Base-by-base conservation (phyloP, 2,888 invertebrate species). In the Acrobasis suavella region DNA sequence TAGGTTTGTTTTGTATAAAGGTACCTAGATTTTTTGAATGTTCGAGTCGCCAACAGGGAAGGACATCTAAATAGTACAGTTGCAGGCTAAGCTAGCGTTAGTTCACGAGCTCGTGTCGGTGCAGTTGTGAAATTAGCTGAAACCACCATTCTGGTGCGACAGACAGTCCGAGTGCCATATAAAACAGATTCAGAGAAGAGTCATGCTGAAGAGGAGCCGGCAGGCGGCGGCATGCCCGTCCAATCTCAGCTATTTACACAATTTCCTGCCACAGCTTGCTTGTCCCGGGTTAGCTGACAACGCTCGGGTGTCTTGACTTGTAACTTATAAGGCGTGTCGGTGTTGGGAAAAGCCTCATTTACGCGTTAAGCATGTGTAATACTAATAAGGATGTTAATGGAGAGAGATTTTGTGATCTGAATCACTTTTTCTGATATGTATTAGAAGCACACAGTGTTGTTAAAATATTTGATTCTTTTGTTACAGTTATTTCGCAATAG, bases 181-280 rank as follows among this genome's bases (percentile, higher is more conserved):
- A 62, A 62, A 66, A 68, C 63, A 72, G n/a, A 54, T 50, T 37
- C 51, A 55, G 73, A 71, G 70, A 75, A 76, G 71, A 71, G 64
- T 74, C 86, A 89, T 89, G 89, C 87, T 73, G 69, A 76, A 74
- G 68, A 71, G 66, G 32, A 66, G 62, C 65, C 62, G 66, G 67
- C 68, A 68, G 68, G 71, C 71, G 72, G 66, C 80, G 82, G 89
- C 81, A 81, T 88, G 89, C 84, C 89, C 87, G 88, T 86, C 87
- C 89, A 85, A 89, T 90, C 85, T 89, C 90, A 89, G 91, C 88
- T 83, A 88, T 88, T 88, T 86, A 73, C 88, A 89, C 90, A 87
- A 86, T 86, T 64, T 65, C 68, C 71, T 69, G 5, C 68, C 12
- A 54, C 60, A 68, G 55, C 46, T 58, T 62, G 37, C 64, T 22